Evolutionary conservation across 2,797 vertebrate species (phyloP).

Genomic region (Mus spretus): DNA sequence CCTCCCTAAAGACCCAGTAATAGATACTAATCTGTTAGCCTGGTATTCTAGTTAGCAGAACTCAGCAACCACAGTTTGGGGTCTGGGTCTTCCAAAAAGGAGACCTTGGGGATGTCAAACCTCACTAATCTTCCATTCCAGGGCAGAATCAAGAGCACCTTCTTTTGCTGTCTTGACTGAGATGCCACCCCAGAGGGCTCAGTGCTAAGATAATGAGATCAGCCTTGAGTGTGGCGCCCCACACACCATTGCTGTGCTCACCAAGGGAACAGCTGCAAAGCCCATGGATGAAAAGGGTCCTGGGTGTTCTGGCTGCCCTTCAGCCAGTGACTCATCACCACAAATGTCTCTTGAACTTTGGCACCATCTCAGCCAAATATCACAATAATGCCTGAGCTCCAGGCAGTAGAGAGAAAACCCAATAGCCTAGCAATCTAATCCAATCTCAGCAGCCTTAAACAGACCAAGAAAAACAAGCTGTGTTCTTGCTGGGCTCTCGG

Average conservation of each 20-base stretch:
- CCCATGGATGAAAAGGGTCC: conserved; percentile 46
- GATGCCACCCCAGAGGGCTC: background rate
- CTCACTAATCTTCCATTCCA: background rate
- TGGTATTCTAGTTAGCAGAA: background rate
- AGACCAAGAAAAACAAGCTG: conserved; percentile 79
- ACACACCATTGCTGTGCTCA: background rate
- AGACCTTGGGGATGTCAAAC: background rate
- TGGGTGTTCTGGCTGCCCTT: conserved; percentile 45
- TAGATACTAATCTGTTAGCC: background rate
- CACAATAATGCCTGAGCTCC: conserved; percentile 76
- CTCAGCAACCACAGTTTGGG: background rate
- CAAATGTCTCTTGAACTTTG: conserved; percentile 66
- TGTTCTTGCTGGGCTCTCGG: conserved; percentile 65
- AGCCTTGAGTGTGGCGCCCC: conserved; percentile 27
- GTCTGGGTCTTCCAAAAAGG: background rate
- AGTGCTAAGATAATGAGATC: background rate
- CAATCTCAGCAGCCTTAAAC: conserved; percentile 78
- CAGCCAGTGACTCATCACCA: conserved; percentile 66
- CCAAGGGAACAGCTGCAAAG: conserved; percentile 34
- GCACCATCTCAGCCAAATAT: conserved; percentile 71
- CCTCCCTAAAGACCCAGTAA: background rate
- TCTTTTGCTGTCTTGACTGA: background rate
- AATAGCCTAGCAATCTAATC: conserved; percentile 77
- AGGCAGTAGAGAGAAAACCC: conserved; percentile 81
- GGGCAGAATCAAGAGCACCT: background rate